Evolutionary conservation across 2,888 invertebrate genomes (phyloP), one percentile per base, ranked within the genome.

Genomic region (Ditula angustiorana): DNA sequence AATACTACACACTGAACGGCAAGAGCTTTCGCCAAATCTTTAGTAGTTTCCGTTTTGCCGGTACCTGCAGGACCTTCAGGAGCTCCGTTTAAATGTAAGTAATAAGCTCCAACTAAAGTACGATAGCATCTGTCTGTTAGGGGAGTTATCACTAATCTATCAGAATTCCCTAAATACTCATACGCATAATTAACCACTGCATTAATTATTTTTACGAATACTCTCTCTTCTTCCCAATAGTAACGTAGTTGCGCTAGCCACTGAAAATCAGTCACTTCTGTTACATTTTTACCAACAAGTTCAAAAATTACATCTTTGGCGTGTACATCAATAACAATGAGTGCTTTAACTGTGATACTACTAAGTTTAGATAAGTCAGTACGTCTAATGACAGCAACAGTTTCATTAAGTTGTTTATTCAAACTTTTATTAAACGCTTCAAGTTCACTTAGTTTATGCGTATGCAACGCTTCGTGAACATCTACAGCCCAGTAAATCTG

Each of bases 1-100:
- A 97, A 97, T 0, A 97, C 96, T 0, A 97, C 96, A 81, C 97
- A 97, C 79, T 98, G 98, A 1, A 98, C 97, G 0, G 98, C 98
- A 53, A 98, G 81, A 0, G 98, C 98, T 87, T 98, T 97, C 4
- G 98, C 98, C 70, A 98, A 92, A 90, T 98, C 98, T 90, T 98
- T 98, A 0, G 97, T 97, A 16, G 97, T 97, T 91, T 98, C 98
- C 0, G 97, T 98, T 90, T 98, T 98, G 0, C 98, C 98, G 0
- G 97, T 97, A 0, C 97, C 97, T 0, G 97, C 96, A 0, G 97
- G 97, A 0, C 96, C 96, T 88, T 96, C 96, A 0, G 96, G 96
- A 3, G 96, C 96, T n/a, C 97, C 97, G 77, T 97, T 97, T 71
- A 97, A 87, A 85, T 97, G 96, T 50, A 97, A 91, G 77, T 96